Conservation (phyloP, 2,113 vertebrate genomes). For the Neomonachus schauinslandi region DNA sequence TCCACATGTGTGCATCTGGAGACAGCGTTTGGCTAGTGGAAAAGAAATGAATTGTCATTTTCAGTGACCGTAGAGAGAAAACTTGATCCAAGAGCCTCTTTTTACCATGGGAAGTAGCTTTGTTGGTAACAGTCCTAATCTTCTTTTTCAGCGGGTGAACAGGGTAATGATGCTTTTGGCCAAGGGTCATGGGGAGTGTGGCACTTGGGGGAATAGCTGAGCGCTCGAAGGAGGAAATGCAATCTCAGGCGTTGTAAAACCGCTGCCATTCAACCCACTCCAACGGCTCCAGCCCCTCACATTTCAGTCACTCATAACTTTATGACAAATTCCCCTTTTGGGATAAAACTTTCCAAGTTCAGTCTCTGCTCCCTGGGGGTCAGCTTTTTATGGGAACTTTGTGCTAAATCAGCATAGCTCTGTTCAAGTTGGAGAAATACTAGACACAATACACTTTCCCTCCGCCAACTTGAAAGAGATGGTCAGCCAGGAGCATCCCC, state of each 20-base stretch:
- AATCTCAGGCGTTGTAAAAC: slow-evolving; percentile 55
- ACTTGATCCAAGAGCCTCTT: slow-evolving; percentile 53
- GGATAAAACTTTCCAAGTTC: slow-evolving; percentile 74
- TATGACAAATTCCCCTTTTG: slow-evolving; percentile 63
- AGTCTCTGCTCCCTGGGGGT: slow-evolving; percentile 54
- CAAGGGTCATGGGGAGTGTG: slow-evolving; percentile 13
- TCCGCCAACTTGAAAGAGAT: slow-evolving; percentile 58
- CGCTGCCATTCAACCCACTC: slow-evolving; percentile 6
- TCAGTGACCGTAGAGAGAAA: slow-evolving; percentile 70
- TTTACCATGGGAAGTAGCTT: slow-evolving; percentile 73
- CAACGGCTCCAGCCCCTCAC: slow-evolving; percentile 38
- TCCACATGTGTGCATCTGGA: slow-evolving; percentile 57
- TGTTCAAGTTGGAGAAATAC: slow-evolving; percentile 61
- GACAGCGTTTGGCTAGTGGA: slow-evolving; percentile 44
- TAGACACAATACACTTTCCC: slow-evolving; percentile 54
- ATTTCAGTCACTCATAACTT: slow-evolving; percentile 71
- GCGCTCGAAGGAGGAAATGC: slow-evolving; percentile 40
- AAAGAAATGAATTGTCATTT: slow-evolving; percentile 67
- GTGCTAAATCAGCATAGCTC: slow-evolving; percentile 73
- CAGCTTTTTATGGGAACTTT: slow-evolving; percentile 76
- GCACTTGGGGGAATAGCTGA: not conserved
- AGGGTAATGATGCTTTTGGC: slow-evolving; percentile 59
- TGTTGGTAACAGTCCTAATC: slow-evolving; percentile 63
- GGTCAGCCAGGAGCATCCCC: not conserved
- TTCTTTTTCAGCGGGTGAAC: slow-evolving; percentile 36